Conservation (phyloP, 2,113 vertebrate genomes). For the Amia ocellicauda region DNA sequence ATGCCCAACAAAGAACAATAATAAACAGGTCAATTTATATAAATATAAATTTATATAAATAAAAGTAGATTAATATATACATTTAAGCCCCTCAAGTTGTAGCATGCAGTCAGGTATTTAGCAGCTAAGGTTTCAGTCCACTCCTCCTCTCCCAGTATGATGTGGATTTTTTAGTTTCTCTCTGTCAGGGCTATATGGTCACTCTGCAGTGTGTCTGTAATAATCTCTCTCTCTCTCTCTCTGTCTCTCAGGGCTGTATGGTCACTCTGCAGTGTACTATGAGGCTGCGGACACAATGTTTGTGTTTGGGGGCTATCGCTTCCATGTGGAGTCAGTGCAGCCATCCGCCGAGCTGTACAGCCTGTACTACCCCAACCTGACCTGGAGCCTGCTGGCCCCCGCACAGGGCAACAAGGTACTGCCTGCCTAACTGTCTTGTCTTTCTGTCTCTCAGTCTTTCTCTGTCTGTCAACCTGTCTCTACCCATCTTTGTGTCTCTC, state of each 20-base stretch:
- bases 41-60: no score
- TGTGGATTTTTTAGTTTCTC: no score
- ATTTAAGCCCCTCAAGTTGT: no score
- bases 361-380: slow-evolving; percentile 81
- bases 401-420: slow-evolving; percentile 84
- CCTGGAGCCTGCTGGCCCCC: slow-evolving; percentile 85
- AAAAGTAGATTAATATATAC: no score
- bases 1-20: no score
- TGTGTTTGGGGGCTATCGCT: slow-evolving; percentile 88
- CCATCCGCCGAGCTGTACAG: slow-evolving; percentile 83
- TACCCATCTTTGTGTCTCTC: background rate
- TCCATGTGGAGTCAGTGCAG: slow-evolving; percentile 84
- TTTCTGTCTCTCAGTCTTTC: background rate
- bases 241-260: slow-evolving; percentile 77
- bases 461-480: slow-evolving; percentile 13
- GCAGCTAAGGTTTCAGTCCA: no score
- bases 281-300: slow-evolving; percentile 83
- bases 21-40: no score
- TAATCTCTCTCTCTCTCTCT: background rate
- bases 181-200: background rate
- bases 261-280: slow-evolving; percentile 84
- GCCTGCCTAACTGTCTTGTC: background rate
- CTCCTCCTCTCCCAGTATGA: background rate
- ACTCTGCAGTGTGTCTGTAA: background rate
- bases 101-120: no score